Base-by-base conservation (phyloP, 2,888 invertebrate species). In the Zaprionus lineosus region DNA sequence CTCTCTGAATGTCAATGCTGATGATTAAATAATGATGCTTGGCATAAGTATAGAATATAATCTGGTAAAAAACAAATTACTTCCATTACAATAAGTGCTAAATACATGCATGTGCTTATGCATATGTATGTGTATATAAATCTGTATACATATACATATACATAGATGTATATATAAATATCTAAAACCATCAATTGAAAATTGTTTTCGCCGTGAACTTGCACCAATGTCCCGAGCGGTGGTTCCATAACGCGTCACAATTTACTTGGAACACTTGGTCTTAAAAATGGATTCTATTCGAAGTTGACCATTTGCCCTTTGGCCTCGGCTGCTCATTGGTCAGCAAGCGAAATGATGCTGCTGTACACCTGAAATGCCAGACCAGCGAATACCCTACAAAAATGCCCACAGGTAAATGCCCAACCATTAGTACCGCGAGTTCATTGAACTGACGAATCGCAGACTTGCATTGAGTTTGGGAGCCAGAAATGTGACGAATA, bases 201-300 rank as follows among this genome's bases (percentile, higher is more conserved):
- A 84, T 84, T 74, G 68, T 46, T 81, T 82, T 84, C 60, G 72
- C 78, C 84, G 60, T 78, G 78, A 78, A 78, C 78, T 78, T 78
- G 84, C 12, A 29, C 43, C 14, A 50, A 28, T 39, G 28, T 14
- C 50, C 46, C 48, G 47, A 29, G n/a, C n/a, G n/a, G n/a, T n/a
- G n/a, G 14, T 39, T 55, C 14, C 33, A 55, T 68, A 48, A 50
- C 56, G 56, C 29, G 56, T 39, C 16, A 36, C n/a, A n/a, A n/a
- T 26, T 46, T 44, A 18, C 41, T 47, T 43, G 50, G 47, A 24
- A 36, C 24, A 31, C 37, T 14, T 7, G 6, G 9, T 11, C 60
- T 31, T 52, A 18, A 47, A 44, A 50, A 58, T 52, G 53, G 41
- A 43, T 28, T n/a, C 6, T 28, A 33, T 31, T 11, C 15, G 16